Conservation (phyloP, 2,113 vertebrate genomes). For the Cyphomyrus discorhynchus region DNA sequence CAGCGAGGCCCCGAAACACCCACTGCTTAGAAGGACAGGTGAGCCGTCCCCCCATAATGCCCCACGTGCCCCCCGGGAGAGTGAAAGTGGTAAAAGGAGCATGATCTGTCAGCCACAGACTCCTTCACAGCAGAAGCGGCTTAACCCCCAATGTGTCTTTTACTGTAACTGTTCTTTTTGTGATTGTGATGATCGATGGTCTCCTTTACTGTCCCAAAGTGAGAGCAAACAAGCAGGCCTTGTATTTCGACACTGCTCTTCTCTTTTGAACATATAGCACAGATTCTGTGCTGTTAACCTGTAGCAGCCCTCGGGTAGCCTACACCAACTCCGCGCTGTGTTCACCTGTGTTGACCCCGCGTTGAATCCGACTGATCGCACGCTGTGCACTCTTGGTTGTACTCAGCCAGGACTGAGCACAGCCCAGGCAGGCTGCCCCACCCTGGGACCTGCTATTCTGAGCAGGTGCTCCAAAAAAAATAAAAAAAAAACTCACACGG, state of each 20-base stretch:
- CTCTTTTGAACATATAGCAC: not conserved
- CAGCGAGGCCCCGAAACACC: slow-evolving; percentile 70
- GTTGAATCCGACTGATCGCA: not conserved
- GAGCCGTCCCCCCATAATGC: slow-evolving; percentile 15
- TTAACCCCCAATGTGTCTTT: not conserved
- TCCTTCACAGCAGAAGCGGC: not conserved
- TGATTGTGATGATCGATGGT: not conserved
- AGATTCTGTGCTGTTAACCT: not conserved
- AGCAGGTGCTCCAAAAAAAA: slow-evolving; percentile 18
- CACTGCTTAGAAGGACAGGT: slow-evolving; percentile 80
- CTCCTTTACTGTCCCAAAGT: not conserved
- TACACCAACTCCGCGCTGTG: not conserved
- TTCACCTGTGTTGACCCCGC: not conserved
- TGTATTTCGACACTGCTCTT: not conserved
- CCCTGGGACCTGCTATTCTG: not conserved
- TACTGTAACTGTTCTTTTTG: not conserved
- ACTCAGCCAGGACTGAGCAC: not conserved
- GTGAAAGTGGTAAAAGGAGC: not conserved
- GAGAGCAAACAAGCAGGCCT: not conserved
- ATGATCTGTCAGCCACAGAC: not conserved
- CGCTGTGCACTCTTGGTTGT: not conserved
- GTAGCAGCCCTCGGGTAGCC: not conserved
- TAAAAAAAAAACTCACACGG: slow-evolving; percentile 28
- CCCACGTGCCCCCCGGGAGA: not conserved
- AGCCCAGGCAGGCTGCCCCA: not conserved